Evolutionary conservation across 1,140 invertebrate genomes (phyloP).

Genomic region (Drosophila sucinea): DNA sequence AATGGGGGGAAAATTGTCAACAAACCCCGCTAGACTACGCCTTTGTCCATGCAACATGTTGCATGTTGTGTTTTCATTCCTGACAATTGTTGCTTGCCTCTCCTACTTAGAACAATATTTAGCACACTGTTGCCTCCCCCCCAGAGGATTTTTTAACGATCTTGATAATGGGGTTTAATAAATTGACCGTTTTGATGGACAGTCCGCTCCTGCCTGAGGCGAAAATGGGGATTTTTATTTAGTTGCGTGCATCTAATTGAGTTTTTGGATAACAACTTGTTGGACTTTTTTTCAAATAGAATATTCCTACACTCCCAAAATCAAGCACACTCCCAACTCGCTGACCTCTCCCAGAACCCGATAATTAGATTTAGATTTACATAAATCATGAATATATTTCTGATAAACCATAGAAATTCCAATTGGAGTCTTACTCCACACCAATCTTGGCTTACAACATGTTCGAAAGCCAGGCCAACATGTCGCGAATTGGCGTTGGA

Average conservation of each 20-base stretch:
- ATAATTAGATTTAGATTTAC: conserved; percentile 3
- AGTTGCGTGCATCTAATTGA: conserved; percentile 58
- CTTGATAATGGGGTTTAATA: background rate
- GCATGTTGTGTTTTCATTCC: conserved; percentile 74
- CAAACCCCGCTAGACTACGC: background rate
- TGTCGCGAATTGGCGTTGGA: conserved; percentile 11
- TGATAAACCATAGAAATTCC: background rate
- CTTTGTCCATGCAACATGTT: conserved; percentile 58
- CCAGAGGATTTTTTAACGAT: background rate
- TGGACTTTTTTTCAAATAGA: conserved; percentile 61
- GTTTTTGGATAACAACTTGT: conserved; percentile 68
- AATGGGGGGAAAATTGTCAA: background rate
- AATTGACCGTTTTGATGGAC: background rate
- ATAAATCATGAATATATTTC: background rate
- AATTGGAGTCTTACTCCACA: background rate
- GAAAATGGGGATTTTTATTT: background rate
- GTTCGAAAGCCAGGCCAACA: conserved; percentile 18
- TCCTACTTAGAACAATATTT: background rate
- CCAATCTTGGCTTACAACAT: conserved; percentile 35
- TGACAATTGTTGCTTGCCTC: conserved; percentile 64
- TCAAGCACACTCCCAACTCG: background rate
- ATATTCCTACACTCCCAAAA: conserved; percentile 13
- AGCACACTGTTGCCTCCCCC: background rate
- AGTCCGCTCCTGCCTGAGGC: background rate
- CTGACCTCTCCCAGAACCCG: background rate